Percentiles rank a stretch among this genome's conserved stretches.
phyloP scores from a whole-genome alignment of 2,888 invertebrate species.

The Odiellus spinosus region DNA sequence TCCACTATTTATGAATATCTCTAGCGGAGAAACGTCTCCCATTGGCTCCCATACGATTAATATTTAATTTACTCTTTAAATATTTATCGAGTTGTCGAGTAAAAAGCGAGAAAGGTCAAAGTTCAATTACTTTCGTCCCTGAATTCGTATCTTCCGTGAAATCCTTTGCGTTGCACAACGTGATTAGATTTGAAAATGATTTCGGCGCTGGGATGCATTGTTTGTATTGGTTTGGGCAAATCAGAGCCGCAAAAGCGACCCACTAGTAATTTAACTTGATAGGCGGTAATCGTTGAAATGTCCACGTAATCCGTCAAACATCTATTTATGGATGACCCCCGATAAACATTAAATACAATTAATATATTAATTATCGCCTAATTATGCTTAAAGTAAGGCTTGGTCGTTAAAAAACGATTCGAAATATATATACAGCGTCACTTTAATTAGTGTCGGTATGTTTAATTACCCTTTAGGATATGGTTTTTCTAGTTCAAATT shows the following conservation, averaged over 20 bases:
- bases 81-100: no score
- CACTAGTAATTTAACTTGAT: slow-evolving; percentile 21
- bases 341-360: no score
- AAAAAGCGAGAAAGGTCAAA: no score
- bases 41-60: no score
- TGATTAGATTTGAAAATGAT: slow-evolving; percentile 26
- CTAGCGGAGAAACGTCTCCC: no score
- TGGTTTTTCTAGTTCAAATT: slow-evolving; percentile 26
- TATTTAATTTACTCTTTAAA: no score
- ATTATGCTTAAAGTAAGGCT: no score
- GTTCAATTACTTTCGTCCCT: slow-evolving; percentile 25
- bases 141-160: slow-evolving; percentile 26
- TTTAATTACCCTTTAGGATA: slow-evolving; percentile 24
- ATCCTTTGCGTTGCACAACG: slow-evolving; percentile 24
- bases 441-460: background rate
- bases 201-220: slow-evolving; percentile 27
- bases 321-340: no score
- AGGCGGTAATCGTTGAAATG: slow-evolving; percentile 26
- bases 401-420: no score
- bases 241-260: slow-evolving; percentile 27
- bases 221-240: slow-evolving; percentile 23
- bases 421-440: background rate
- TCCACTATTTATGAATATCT: no score
- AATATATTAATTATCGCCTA: no score
- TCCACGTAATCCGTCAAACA: slow-evolving; percentile 28